Evolutionary conservation across 2,113 vertebrate genomes (phyloP).

Genomic region (Scatophagus argus): DNA sequence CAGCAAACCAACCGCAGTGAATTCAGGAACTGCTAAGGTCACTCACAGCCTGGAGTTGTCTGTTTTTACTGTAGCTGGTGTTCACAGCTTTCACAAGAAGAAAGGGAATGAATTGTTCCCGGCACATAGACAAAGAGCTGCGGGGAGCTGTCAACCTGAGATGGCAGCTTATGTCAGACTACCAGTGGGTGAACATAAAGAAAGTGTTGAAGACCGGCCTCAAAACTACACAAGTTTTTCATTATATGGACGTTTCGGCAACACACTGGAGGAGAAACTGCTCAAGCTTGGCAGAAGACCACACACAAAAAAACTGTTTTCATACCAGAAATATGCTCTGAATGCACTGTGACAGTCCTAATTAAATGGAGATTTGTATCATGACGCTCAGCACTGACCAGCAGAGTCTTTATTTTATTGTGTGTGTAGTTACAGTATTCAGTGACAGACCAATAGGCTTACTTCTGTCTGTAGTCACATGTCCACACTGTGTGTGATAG

Average conservation of each 20-base stretch:
- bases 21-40: constrained; percentile 79
- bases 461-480: constrained; percentile 48
- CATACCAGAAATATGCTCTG: not conserved
- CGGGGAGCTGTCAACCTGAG: constrained; percentile 74
- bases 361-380: constrained; percentile 9
- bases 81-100: constrained; percentile 74
- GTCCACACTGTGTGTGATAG: constrained; percentile 52
- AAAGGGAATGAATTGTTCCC: constrained; percentile 75
- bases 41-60: constrained; percentile 72
- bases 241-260: constrained; percentile 5
- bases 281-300: not conserved
- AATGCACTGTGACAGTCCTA: not conserved
- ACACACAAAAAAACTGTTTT: not conserved
- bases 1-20: constrained; percentile 66
- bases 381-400: constrained; percentile 1
- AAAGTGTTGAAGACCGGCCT: constrained; percentile 52
- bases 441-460: constrained; percentile 37
- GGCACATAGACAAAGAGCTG: constrained; percentile 69
- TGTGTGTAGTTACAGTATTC: constrained; percentile 6
- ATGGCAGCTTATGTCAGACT: constrained; percentile 81
- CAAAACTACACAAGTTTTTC: constrained; percentile 32
- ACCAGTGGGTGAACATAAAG: constrained; percentile 62
- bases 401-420: not conserved
- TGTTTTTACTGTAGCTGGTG: constrained; percentile 61
- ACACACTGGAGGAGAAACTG: constrained; percentile 6